These are phyloP conservation scores for Drosophila suboccidentalis DNA, from an alignment of 2,888 invertebrate species.

Conservation along the genomic window DNA sequence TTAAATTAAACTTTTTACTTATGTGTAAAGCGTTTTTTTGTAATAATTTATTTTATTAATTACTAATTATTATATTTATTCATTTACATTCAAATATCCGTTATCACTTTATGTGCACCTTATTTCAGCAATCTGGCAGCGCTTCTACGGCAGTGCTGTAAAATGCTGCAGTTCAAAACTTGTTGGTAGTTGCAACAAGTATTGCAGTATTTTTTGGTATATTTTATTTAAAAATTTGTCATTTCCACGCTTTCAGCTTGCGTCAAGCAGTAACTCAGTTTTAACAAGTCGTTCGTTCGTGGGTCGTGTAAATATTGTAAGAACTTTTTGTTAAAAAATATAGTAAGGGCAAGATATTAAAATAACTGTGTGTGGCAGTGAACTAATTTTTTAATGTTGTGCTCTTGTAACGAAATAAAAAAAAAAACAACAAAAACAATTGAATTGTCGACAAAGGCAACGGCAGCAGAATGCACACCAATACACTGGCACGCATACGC, in stretches of 20 bases:
- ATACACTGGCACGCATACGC: conserved; percentile 30
- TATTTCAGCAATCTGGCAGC: conserved; percentile 41
- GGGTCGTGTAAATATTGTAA: conserved; percentile 67
- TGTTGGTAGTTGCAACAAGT: conserved; percentile 8
- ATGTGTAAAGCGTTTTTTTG: not conserved
- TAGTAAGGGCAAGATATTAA: conserved; percentile 17
- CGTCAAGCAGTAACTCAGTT: conserved; percentile 33
- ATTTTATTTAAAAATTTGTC: conserved; percentile 8
- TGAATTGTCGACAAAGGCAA: conserved; percentile 29
- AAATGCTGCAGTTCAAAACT: not conserved
- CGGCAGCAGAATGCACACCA: conserved; percentile 53
- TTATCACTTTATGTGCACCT: not conserved
- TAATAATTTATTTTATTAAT: not conserved
- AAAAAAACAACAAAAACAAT: not conserved
- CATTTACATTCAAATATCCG: not conserved
- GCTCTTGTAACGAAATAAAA: conserved; percentile 11
- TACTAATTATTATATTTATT: not conserved
- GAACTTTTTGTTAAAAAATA: conserved; percentile 32
- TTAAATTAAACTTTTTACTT: not conserved
- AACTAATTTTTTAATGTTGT: conserved; percentile 11
- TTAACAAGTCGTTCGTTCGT: conserved; percentile 69
- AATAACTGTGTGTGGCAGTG: conserved; percentile 34
- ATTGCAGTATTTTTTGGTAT: conserved; percentile 38
- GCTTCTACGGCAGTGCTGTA: conserved; percentile 1
- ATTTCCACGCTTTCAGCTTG: conserved; percentile 25